Evolutionary conservation across 2,888 invertebrate genomes (phyloP), one percentile per base, ranked within the genome.

Genomic region (Pollenia angustigena): DNA sequence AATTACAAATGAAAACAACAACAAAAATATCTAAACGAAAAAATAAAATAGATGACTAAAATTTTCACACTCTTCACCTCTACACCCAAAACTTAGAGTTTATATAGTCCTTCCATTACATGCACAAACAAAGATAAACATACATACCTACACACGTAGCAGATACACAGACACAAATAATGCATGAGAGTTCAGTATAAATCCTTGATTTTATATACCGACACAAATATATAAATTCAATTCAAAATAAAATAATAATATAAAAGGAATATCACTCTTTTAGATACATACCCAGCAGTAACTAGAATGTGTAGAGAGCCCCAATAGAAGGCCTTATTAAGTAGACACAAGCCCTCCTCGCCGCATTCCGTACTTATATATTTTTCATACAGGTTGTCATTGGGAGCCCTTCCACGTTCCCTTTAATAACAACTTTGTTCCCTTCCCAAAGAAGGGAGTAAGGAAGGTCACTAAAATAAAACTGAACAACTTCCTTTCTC

Each of bases 161-260:
- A 16, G 12, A 16, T 14, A 72, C 16, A 52, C 50, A 54, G 16
- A 58, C 11, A 76, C 52, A 72, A 46, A 69, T 50, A 71, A 62
- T 85, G 75, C 12, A 52, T 44, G 44, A 56, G 32, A 56, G 32
- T 81, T 62, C 23, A 42, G 40, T 56, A 64, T 50, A 76, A 82
- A 58, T 86, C 82, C 82, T 75, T 86, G 79, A 82, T 71, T 86
- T 83, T 52, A 58, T 80, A 44, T 56, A 75, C 32, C 3, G 60
- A 72, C 64, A 71, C 48, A 71, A 52, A 83, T 42, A 76, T 32
- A 32, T 71, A 76, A 71, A 83, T 56, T 76, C 69, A 83, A 83
- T 78, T 79, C 52, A 72, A 84, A 80, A 56, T 72, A 64, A 69
- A 46, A 60, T 14, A 10, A 58, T 16, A 10, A 58, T 16, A 40